Conservation (phyloP, 2,888 invertebrate genomes). For the Melieria picta region DNA sequence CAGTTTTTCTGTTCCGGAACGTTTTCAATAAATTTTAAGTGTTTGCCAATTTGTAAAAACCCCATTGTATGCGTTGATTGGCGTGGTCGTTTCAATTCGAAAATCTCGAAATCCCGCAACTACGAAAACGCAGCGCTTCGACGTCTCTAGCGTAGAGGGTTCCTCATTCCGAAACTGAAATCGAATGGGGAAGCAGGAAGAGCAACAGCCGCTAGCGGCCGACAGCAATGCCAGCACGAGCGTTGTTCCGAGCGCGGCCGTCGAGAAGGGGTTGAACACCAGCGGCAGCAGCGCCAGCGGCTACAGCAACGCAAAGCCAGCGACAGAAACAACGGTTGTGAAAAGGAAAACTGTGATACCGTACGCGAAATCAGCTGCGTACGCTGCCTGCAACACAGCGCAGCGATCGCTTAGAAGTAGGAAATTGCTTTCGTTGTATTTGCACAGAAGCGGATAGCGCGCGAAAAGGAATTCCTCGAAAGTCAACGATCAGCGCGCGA, state of each 20-base stretch:
- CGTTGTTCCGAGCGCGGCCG: background rate
- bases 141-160: background rate
- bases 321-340: too few relatives aligned
- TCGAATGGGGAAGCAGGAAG: slow-evolving; percentile 4
- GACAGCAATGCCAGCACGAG: background rate
- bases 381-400: too few relatives aligned
- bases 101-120: too few relatives aligned
- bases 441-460: slow-evolving; percentile 14
- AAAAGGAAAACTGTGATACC: too few relatives aligned
- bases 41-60: too few relatives aligned
- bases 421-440: background rate
- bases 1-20: too few relatives aligned
- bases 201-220: background rate
- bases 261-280: background rate
- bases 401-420: too few relatives aligned
- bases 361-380: too few relatives aligned
- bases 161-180: slow-evolving; percentile 18
- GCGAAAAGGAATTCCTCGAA: slow-evolving; percentile 16
- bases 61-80: too few relatives aligned
- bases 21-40: too few relatives aligned
- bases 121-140: too few relatives aligned
- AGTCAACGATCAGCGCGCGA: slow-evolving; percentile 24
- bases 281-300: background rate
- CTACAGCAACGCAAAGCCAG: background rate
- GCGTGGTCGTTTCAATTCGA: too few relatives aligned